Evolutionary conservation across 2,888 invertebrate genomes (phyloP), one percentile per base, ranked within the genome.

Genomic region (Limnephilus lunatus): DNA sequence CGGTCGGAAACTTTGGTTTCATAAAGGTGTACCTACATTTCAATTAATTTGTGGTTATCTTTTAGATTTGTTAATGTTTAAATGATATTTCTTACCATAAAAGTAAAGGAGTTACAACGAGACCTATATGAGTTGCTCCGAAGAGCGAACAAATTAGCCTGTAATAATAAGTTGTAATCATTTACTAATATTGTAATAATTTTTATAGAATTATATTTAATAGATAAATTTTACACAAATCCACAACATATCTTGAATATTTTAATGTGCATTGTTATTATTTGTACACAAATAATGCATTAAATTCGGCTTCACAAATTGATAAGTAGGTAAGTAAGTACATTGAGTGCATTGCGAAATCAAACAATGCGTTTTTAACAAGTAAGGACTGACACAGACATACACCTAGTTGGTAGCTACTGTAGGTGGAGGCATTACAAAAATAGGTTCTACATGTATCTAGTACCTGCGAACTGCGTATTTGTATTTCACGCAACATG

Each of bases 401-500:
- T 68, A 4, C 48, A 48, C 48, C 48, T 48, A 68, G 68, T 68
- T 68, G 7, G 7, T 68, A n/a, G 25, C 9, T 68, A 68, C 68
- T 25, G 25, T 68, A 5, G 25, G 7, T 68, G 25, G 7, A 25
- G 7, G 9, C 1, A 68, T 25, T 25, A 25, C 7, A n/a, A 19
- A 68, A 25, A 68, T 68, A 68, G 68, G 68, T 25, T n/a, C 68
- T 68, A n/a, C 53, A 1, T 53, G 53, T 53, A 53, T 3, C 25
- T n/a, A 2, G 53, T 53, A 25, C 53, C 25, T n/a, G 2, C 9
- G 68, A 68, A 25, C n/a, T 68, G 68, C 68, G 68, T 68, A 68
- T n/a, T 85, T 39, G 25, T 35, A 85, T 85, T 85, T 85, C 85
- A 85, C 39, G 25, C 68, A 68, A 25, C 85, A 25, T 85, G 85